phyloP scores from a whole-genome alignment of 2,797 vertebrate species.

The Atherinosoma microstoma region DNA sequence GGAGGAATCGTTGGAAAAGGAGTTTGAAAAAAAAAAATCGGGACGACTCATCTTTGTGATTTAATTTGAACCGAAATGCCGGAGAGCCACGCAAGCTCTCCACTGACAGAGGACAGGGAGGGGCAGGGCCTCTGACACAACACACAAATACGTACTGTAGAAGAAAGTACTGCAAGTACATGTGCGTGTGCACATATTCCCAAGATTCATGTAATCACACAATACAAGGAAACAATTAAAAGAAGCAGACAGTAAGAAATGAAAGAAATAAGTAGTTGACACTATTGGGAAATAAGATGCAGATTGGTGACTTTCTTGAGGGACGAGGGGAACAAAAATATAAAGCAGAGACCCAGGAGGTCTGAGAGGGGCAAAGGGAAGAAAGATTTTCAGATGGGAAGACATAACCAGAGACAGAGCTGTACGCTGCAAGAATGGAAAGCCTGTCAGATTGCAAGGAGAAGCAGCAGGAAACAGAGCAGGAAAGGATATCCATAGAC shows the following conservation, averaged over 20 bases:
- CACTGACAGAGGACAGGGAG: constrained; percentile 67
- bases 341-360: constrained; percentile 43
- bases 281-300: constrained; percentile 41
- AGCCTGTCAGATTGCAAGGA: constrained; percentile 30
- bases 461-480: constrained; percentile 27
- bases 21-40: constrained; percentile 44
- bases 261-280: constrained; percentile 31
- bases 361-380: constrained; percentile 53
- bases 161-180: constrained; percentile 17
- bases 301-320: constrained; percentile 31
- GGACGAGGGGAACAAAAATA: constrained; percentile 41
- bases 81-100: constrained; percentile 65
- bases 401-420: constrained; percentile 44
- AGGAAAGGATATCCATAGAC: constrained; percentile 44
- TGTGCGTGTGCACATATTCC: constrained; percentile 17
- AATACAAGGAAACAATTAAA: constrained; percentile 24
- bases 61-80: constrained; percentile 80
- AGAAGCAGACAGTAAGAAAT: constrained; percentile 1
- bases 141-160: constrained; percentile 22
- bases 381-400: constrained; percentile 49
- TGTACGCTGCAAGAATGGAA: constrained; percentile 36
- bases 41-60: constrained; percentile 71
- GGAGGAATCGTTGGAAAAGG: constrained; percentile 40
- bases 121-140: constrained; percentile 49
- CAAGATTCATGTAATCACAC: constrained; percentile 20